Conservation (phyloP, 1,140 invertebrate species). For the Conus betulinus region DNA sequence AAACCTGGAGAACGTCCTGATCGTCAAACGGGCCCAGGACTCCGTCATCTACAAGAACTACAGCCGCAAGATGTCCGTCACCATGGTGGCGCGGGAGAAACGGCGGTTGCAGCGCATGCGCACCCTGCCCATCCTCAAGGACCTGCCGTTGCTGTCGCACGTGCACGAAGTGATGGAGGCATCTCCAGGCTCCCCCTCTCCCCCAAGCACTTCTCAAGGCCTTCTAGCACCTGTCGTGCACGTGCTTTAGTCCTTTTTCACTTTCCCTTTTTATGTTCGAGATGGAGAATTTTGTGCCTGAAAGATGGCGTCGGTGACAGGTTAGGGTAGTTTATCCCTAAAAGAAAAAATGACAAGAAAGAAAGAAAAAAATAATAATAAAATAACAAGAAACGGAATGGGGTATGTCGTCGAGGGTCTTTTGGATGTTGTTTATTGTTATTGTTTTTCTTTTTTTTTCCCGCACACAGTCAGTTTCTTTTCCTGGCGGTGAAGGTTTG, state of each 20-base stretch:
- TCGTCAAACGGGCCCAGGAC: constrained; percentile 68
- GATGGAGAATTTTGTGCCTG: too few relatives aligned
- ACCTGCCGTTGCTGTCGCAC: constrained; percentile 51
- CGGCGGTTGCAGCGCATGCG: constrained; percentile 64
- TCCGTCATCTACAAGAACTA: constrained; percentile 73
- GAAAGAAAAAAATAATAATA: too few relatives aligned
- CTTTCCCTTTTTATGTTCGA: neutral
- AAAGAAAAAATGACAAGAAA: too few relatives aligned
- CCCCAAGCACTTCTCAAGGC: neutral
- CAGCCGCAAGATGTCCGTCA: constrained; percentile 66
- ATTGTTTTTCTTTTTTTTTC: too few relatives aligned
- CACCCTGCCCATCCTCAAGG: constrained; percentile 62
- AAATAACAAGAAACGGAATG: too few relatives aligned
- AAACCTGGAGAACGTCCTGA: constrained; percentile 68
- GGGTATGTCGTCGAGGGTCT: too few relatives aligned
- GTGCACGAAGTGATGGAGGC: constrained; percentile 53
- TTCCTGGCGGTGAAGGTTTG: too few relatives aligned
- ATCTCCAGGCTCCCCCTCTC: neutral
- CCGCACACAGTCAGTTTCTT: too few relatives aligned
- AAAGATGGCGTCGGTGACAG: too few relatives aligned
- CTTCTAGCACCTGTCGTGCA: neutral
- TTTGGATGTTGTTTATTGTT: too few relatives aligned
- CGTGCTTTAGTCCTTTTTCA: neutral
- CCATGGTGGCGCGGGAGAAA: constrained; percentile 69
- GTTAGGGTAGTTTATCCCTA: too few relatives aligned